A percentile compares a stretch with the other conserved stretches of the same genome.
Evolutionary conservation across 2,797 vertebrate genomes (phyloP).

Genomic region (Manis javanica): DNA sequence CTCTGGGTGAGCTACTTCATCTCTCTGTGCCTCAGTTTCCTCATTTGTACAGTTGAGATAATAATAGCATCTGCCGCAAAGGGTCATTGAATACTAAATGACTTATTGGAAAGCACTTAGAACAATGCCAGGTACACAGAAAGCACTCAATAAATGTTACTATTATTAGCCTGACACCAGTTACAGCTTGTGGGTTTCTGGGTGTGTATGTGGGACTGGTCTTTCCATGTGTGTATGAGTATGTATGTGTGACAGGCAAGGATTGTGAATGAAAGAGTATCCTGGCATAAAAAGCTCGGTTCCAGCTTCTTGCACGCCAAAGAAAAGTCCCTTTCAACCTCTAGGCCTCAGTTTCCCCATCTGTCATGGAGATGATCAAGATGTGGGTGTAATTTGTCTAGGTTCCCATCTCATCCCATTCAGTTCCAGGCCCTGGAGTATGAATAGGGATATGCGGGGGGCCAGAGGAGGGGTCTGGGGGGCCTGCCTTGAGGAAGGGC

Average conservation of each 20-base stretch:
- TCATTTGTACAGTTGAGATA: background rate
- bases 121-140: background rate
- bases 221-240: rapidly evolving
- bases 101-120: background rate
- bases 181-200: background rate
- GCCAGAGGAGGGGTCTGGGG: background rate
- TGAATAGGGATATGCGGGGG: background rate
- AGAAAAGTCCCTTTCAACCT: background rate
- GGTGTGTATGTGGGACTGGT: background rate
- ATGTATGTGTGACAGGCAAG: background rate
- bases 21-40: background rate
- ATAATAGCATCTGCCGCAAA: background rate
- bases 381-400: no score
- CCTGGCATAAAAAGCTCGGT: background rate
- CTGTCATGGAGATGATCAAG: rapidly evolving
- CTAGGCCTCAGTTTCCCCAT: background rate
- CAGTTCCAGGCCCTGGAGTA: background rate
- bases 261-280: background rate
- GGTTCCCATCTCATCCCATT: background rate
- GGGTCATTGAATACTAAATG: background rate
- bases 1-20: background rate
- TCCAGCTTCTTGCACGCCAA: background rate
- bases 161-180: background rate
- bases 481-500: background rate
- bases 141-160: background rate